These are phyloP conservation scores for Synanthedon myopaeformis DNA, from an alignment of 2,888 invertebrate species.

Conservation along the genomic window DNA sequence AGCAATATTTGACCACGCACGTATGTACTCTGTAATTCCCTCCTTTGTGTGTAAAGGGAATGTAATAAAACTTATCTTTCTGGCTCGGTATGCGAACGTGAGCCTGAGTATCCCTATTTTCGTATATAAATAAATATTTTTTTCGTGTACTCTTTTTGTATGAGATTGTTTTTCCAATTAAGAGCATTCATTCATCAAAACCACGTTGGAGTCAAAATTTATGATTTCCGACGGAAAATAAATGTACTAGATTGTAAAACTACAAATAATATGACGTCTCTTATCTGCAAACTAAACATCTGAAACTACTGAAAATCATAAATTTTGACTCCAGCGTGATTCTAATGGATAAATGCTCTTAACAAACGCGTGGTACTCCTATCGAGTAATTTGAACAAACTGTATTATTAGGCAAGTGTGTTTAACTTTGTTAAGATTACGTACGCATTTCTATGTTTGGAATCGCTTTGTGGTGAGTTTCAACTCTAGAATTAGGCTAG, in stretches of 20 bases:
- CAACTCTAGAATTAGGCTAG: neutral
- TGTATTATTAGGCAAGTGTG: neutral
- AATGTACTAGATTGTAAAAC: too few relatives aligned
- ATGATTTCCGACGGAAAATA: too few relatives aligned
- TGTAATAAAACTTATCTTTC: slow-evolving; percentile 51
- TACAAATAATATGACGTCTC: too few relatives aligned
- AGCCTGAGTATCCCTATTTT: slow-evolving; percentile 5
- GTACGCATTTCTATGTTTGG: neutral
- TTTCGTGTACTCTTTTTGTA: neutral
- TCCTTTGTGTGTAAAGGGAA: slow-evolving; percentile 31
- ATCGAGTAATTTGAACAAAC: neutral
- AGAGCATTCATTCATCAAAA: too few relatives aligned
- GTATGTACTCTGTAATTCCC: slow-evolving; percentile 29
- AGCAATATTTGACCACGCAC: slow-evolving; percentile 42
- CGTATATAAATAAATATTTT: neutral
- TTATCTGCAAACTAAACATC: too few relatives aligned
- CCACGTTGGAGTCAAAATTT: too few relatives aligned
- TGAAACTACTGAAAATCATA: too few relatives aligned
- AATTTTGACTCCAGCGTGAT: too few relatives aligned
- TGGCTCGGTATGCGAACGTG: slow-evolving; percentile 32
- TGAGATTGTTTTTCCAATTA: neutral
- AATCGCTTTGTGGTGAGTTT: neutral
- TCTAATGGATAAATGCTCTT: too few relatives aligned
- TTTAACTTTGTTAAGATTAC: neutral
- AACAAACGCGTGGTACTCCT: neutral